Percentiles rank a stretch among this genome's conserved stretches.
Conservation (phyloP, 2,888 invertebrate species). For the Athalia rosae region DNA sequence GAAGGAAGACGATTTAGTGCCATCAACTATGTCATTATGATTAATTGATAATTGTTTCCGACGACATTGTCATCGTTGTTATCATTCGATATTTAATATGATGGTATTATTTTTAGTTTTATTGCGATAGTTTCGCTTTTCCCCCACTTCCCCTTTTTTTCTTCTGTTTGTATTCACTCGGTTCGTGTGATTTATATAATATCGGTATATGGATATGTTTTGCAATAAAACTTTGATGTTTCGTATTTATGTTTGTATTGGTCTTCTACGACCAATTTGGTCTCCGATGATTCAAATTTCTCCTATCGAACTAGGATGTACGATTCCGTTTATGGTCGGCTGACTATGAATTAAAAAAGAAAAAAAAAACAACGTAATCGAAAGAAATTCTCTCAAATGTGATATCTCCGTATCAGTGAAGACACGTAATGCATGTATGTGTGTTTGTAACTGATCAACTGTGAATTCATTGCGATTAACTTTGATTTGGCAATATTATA, state of each 20-base stretch:
- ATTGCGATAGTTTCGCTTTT: neutral
- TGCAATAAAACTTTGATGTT: too few relatives aligned
- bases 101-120: neutral
- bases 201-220: too few relatives aligned
- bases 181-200: too few relatives aligned
- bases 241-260: too few relatives aligned
- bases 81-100: neutral
- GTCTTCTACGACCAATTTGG: too few relatives aligned
- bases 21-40: conserved; percentile 2
- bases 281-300: too few relatives aligned
- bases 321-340: neutral
- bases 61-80: neutral
- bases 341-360: neutral
- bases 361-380: too few relatives aligned
- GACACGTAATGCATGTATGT: conserved; percentile 24
- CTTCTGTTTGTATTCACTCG: too few relatives aligned
- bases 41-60: conserved; percentile 14
- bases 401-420: neutral
- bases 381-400: too few relatives aligned
- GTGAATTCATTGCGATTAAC: neutral
- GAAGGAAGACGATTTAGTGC: conserved; percentile 27
- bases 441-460: conserved; percentile 35
- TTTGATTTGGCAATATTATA: conserved; percentile 6
- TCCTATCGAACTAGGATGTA: neutral
- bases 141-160: too few relatives aligned